phyloP scores from a whole-genome alignment of 2,797 vertebrate genomes.

The Scomberomorus guttatus region DNA sequence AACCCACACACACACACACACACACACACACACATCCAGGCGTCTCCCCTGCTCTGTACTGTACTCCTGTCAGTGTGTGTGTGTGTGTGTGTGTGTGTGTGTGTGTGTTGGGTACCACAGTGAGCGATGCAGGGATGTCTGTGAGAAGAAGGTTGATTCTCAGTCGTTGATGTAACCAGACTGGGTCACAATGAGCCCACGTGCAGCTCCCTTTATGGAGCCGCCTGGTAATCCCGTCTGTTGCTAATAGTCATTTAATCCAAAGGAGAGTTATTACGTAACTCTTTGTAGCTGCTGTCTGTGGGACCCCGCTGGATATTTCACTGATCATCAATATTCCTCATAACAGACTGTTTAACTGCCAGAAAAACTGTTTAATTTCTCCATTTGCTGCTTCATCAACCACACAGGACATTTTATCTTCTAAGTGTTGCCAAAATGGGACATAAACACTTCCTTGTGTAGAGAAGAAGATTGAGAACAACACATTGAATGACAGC shows the following conservation, averaged over 20 bases:
- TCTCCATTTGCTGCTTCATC: background rate
- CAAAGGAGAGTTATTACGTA: slow-evolving; percentile 25
- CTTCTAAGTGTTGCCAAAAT: background rate
- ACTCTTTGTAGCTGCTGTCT: slow-evolving; percentile 14
- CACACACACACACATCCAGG: slow-evolving; percentile 56
- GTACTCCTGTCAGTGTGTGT: slow-evolving; percentile 32
- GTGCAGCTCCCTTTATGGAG: slow-evolving; percentile 55
- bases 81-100: slow-evolving; percentile 43
- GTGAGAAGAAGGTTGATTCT: slow-evolving; percentile 65
- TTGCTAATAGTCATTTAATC: slow-evolving; percentile 58
- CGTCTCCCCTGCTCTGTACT: slow-evolving; percentile 53
- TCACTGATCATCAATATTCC: slow-evolving; percentile 15
- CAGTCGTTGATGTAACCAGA: slow-evolving; percentile 73
- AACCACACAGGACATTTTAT: background rate
- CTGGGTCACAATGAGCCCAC: slow-evolving; percentile 52
- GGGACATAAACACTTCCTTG: background rate
- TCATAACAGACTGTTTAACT: background rate
- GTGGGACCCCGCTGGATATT: slow-evolving; percentile 14
- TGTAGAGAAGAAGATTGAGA: background rate
- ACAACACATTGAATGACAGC: background rate
- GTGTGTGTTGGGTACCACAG: slow-evolving; percentile 41
- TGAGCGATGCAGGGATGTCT: slow-evolving; percentile 51
- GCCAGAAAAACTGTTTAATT: background rate
- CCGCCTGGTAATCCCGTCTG: slow-evolving; percentile 58
- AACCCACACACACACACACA: slow-evolving; percentile 63